These are phyloP conservation scores for Alauda arvensis DNA, from an alignment of 2,797 vertebrate species.

Conservation along the genomic window DNA sequence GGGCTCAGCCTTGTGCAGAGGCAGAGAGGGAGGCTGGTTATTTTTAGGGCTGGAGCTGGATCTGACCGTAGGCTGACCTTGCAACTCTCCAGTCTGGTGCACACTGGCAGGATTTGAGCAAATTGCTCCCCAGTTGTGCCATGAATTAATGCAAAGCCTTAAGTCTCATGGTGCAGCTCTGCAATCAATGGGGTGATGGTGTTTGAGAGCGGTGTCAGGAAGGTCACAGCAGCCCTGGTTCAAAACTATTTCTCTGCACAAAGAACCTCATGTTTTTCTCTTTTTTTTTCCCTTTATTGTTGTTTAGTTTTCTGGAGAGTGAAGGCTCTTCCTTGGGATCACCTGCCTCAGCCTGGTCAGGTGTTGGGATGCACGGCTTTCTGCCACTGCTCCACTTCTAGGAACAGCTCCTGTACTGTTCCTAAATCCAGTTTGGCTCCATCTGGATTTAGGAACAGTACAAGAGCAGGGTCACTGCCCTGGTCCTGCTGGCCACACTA, in stretches of 20 bases:
- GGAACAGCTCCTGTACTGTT: no score
- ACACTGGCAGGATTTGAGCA: not conserved
- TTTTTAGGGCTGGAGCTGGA: slow-evolving; percentile 36
- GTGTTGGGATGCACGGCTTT: not conserved
- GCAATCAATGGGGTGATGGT: rapidly evolving
- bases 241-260: not conserved
- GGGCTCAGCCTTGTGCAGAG: not conserved
- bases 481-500: not conserved
- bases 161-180: not conserved
- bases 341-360: rapidly evolving
- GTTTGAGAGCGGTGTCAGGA: not conserved
- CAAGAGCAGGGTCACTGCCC: not conserved
- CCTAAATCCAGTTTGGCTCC: not conserved
- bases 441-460: not conserved
- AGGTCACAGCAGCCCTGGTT: not conserved
- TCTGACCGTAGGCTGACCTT: slow-evolving; percentile 28
- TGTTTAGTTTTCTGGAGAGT: not conserved
- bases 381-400: not conserved
- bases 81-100: slow-evolving; percentile 23
- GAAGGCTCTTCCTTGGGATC: not conserved
- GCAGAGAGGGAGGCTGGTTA: not conserved
- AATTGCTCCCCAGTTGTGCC: not conserved
- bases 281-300: rapidly evolving
- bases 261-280: rapidly evolving
- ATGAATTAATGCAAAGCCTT: not conserved